Base-by-base conservation (phyloP, 2,797 vertebrate species). In the Gila robusta region DNA sequence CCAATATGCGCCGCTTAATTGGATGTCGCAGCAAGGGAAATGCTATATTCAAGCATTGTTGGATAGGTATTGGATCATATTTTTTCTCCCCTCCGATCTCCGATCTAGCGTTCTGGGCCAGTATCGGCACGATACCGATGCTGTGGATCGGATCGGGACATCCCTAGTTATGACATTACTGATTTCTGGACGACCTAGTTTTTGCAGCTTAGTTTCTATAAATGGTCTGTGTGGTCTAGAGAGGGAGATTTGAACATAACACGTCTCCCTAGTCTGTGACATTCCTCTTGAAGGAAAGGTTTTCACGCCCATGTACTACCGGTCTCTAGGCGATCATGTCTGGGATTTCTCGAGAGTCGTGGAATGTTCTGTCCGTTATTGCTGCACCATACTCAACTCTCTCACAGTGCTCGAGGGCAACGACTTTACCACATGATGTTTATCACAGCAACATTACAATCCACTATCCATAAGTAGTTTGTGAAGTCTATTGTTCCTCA, bases 131-230 rank as follows among this genome's bases (percentile, higher is more conserved):
- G n/a, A n/a, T n/a, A n/a, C n/a, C n/a, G n/a, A n/a, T n/a, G n/a
- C n/a, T n/a, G n/a, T n/a, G n/a, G n/a, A n/a, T n/a, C n/a, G n/a
- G n/a, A n/a, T n/a, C n/a, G n/a, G n/a, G n/a, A n/a, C n/a, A n/a
- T n/a, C n/a, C n/a, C n/a, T n/a, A n/a, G n/a, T n/a, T 21, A 19
- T 64, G 77, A 62, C 52, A 59, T 23, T n/a, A 39, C 77, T 41
- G 56, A 64, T 79, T 64, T 79, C n/a, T 26, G 37, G n/a, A 79
- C 21, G 32, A 59, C 74, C 74, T 59, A 41, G 16, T 47, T 62
- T 62, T 47, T 82, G 70, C 80, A 59, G 81, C 69, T 72, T 82
- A 26, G 35, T 59, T 59, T 39, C 67, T 49, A 39, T 59, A 41
- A 59, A 41, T 71, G 66, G 67, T 59, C 69, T 62, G 37, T 21